Evolutionary conservation across 2,888 invertebrate genomes (phyloP), one percentile per base, ranked within the genome.

Genomic region (Tenthredo notha): DNA sequence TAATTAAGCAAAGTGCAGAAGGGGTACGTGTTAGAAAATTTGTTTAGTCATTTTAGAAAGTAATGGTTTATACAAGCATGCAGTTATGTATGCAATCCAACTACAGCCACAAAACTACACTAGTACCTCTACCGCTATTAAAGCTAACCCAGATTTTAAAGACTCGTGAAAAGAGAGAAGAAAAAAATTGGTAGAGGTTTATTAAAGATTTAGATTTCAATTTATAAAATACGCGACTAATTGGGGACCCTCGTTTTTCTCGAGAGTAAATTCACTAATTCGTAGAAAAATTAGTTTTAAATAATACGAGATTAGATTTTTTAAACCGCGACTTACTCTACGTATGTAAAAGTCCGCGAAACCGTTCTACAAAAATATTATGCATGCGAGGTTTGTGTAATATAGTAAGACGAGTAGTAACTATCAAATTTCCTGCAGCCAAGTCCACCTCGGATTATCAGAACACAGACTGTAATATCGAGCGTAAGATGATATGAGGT

Each of bases 401-500:
- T 33, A 5, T 18, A 7, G 67, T 67, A 67, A 67, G n/a, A 6
- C 43, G 72, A 40, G 72, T 43, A 40, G 15, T 0, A 74, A 40
- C 72, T 25, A 74, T 74, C 43, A 15, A 74, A 43, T 74, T 74
- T 25, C 37, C 9, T 18, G n/a, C 43, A 74, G 72, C 33, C 4
- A 4, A 29, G n/a, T 10, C 21, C 12, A 43, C 37, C 72, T 43
- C 40, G 43, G 10, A 43, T 74, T 74, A 21, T 7, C 40, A 40
- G 72, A 74, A 74, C 40, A 7, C 29, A 33, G 25, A 15, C 18
- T 18, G 72, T 25, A 74, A 74, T 40, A 43, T 74, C 72, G 72
- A 74, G 72, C 40, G 77, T 77, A 54, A 77, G 33, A 54, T 25
- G 77, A 77, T 54, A 77, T 18, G 15, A 15, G 77, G 18, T 54